phyloP scores from a whole-genome alignment of 2,797 vertebrate species.

The Cheirogaleus major region DNA sequence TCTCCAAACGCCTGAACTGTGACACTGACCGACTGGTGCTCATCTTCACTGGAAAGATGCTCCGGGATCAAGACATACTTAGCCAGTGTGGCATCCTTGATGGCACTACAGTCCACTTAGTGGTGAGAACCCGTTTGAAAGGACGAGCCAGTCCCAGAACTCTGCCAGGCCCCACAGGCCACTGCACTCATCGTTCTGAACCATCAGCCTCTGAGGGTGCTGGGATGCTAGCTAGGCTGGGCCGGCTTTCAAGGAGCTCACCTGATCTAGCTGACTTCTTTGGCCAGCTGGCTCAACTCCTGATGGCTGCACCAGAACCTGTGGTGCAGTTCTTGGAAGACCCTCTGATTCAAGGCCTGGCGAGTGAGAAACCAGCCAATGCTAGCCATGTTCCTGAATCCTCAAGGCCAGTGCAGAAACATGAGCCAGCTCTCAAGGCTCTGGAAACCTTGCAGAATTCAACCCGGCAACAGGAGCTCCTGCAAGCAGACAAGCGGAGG shows the following conservation, averaged over 20 bases:
- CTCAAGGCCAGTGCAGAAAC: slow-evolving; percentile 46
- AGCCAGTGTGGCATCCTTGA: slow-evolving; percentile 72
- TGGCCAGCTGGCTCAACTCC: slow-evolving; percentile 55
- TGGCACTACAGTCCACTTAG: slow-evolving; percentile 68
- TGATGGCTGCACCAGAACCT: slow-evolving; percentile 4
- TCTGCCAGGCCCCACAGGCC: neutral
- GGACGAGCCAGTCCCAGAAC: fast-evolving
- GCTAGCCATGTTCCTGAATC: neutral
- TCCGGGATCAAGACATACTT: slow-evolving; percentile 76
- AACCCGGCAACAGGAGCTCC: neutral
- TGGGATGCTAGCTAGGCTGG: neutral
- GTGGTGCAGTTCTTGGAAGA: slow-evolving; percentile 58
- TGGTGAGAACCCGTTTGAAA: slow-evolving; percentile 59
- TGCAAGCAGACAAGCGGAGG: neutral
- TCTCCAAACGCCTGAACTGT: slow-evolving; percentile 70
- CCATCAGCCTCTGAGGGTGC: neutral
- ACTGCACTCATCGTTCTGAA: neutral
- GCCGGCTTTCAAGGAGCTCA: slow-evolving; percentile 6
- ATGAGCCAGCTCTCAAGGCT: neutral
- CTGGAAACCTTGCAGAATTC: slow-evolving; percentile 49
- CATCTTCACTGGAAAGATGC: slow-evolving; percentile 78
- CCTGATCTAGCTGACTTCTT: slow-evolving; percentile 63
- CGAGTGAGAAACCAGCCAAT: slow-evolving; percentile 42
- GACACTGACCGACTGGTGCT: slow-evolving; percentile 68
- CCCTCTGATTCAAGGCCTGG: slow-evolving; percentile 54